Evolutionary conservation across 2,113 vertebrate species (phyloP).

Genomic region (Caretta caretta): DNA sequence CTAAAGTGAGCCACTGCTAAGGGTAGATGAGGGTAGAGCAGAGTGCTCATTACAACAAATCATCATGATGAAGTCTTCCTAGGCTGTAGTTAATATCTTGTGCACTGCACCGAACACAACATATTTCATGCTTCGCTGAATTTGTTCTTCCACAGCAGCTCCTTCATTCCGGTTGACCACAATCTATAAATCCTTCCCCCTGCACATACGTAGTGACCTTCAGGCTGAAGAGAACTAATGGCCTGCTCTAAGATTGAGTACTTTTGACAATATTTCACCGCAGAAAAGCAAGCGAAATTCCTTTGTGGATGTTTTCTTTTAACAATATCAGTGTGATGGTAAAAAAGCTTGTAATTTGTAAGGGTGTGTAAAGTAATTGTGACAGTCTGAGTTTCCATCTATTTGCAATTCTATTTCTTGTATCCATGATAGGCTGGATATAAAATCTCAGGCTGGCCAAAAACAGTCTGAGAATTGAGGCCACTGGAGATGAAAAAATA

Average conservation of each 20-base stretch:
- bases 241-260: not conserved
- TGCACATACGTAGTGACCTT: constrained; percentile 29
- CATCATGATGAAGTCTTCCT: constrained; percentile 23
- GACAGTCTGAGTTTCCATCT: not conserved
- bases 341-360: not conserved
- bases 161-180: constrained; percentile 31
- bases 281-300: not conserved
- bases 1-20: not conserved
- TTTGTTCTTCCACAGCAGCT: constrained; percentile 27
- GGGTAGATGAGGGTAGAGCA: not conserved
- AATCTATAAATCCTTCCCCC: constrained; percentile 35
- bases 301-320: not conserved
- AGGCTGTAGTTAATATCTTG: constrained; percentile 13
- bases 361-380: not conserved
- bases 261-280: not conserved
- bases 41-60: constrained; percentile 11
- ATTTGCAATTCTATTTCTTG: not conserved
- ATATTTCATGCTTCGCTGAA: constrained; percentile 32
- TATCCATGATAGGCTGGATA: not conserved
- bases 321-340: not conserved
- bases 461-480: not conserved
- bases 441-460: constrained; percentile 4
- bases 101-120: constrained; percentile 4
- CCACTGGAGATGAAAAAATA: constrained; percentile 1
- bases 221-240: constrained; percentile 7